Evolutionary conservation across 1,140 invertebrate species (phyloP).

Genomic region (Saccostrea echinata): DNA sequence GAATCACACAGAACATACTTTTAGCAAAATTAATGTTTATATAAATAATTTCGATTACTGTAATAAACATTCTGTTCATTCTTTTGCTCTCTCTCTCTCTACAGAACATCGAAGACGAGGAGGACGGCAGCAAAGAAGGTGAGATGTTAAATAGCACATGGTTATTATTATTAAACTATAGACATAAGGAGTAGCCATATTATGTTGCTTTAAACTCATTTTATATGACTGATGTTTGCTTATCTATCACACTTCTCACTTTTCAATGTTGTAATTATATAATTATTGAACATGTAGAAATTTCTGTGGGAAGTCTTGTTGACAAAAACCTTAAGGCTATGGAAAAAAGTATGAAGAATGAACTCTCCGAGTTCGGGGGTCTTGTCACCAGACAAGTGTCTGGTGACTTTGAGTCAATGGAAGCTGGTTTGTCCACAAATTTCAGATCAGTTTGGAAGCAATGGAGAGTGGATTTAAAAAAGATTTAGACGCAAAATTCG

Average conservation of each 20-base stretch:
- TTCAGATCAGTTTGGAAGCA: neutral
- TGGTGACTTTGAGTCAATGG: neutral
- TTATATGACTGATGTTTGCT: neutral
- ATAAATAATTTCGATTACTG: neutral
- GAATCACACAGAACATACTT: neutral
- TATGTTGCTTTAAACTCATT: neutral
- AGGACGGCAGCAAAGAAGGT: neutral
- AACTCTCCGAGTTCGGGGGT: neutral
- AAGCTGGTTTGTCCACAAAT: neutral
- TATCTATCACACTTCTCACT: neutral
- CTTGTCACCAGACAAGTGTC: neutral
- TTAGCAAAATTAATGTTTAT: neutral
- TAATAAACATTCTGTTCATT: neutral
- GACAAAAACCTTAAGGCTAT: neutral
- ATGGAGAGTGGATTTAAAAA: neutral
- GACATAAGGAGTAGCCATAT: neutral
- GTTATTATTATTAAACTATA: neutral
- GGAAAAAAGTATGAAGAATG: neutral
- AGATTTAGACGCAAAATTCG: too few relatives aligned
- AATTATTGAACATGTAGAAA: neutral
- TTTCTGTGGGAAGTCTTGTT: neutral
- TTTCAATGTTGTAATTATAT: neutral
- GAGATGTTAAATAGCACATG: neutral
- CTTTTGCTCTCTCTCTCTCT: neutral
- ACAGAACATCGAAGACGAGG: neutral